Evolutionary conservation across 1,140 invertebrate species (phyloP), one percentile per base, ranked within the genome.

Genomic region (Aphelinus atriplicis): DNA sequence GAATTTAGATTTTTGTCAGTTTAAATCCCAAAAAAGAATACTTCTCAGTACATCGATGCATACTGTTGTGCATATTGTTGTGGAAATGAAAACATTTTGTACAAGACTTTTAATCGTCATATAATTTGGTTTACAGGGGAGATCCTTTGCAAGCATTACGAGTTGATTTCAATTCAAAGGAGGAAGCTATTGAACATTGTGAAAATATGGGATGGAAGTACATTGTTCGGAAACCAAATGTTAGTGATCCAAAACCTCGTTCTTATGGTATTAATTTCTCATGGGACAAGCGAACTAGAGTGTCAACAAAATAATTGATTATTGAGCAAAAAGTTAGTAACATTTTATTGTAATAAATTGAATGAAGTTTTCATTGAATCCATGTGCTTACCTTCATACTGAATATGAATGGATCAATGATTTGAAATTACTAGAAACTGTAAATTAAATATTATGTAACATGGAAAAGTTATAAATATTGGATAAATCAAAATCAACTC

Each of bases 121-220:
- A 64, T 26, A 47, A 73, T 58, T 53, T 53, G 51, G 4, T 81
- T 77, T 89, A 65, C 81, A 97, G 95, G 67, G 98, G 95, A 57
- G 98, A 99, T 90, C 98, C 98, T 4, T 85, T 98, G 46, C 98
- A 97, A 1, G 99, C 99, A 87, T 83, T 98, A 88, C 91, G 93
- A 84, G 86, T 99, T 2, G 90, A 95, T 69, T 99, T 99, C 83
- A 80, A 84, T 6, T 90, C 89, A 1, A 92, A 92, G 78, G 94
- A 98, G 78, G 96, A 97, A 82, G 98, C 98, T 2, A 94, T 98
- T 64, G 91, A 90, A 2, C 96, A 95, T 84, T 99, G 97, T 87
- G 93, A 98, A 81, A 97, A 97, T 85, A 98, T 99, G 91, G 95
- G 96, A 6, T 99, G 96, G 95, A 88, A 91, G 10, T 99, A 95